phyloP scores from a whole-genome alignment of 2,113 vertebrate genomes.

The Lagopus muta region DNA sequence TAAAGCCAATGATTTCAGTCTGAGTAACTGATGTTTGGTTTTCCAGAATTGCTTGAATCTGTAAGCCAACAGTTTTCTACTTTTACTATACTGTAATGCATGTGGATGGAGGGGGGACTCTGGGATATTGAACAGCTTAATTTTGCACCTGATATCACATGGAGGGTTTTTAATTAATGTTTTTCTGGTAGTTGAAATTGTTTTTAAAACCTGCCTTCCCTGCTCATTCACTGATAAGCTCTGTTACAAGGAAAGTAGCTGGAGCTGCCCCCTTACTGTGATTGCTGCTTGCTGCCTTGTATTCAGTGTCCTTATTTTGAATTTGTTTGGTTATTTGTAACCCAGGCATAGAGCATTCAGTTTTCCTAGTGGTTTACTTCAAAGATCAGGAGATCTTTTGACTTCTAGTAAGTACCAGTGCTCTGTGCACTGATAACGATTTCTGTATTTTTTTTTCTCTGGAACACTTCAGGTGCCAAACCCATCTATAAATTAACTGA shows the following conservation, averaged over 20 bases:
- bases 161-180: not conserved
- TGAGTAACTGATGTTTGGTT: not conserved
- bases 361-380: not conserved
- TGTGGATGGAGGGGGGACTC: not conserved
- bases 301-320: not conserved
- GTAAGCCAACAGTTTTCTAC: not conserved
- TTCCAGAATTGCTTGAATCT: not conserved
- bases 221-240: not conserved
- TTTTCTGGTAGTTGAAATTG: not conserved
- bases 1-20: not conserved
- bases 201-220: not conserved
- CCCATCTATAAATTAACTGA: not conserved
- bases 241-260: not conserved
- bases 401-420: not conserved
- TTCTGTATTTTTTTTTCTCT: not conserved
- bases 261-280: not conserved
- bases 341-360: not conserved
- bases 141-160: not conserved
- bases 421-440: not conserved
- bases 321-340: not conserved
- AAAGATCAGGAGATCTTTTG: not conserved
- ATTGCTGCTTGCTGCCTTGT: not conserved
- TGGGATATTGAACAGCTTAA: not conserved
- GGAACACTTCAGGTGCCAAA: not conserved
- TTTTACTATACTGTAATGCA: not conserved